These are phyloP conservation scores for Drepanosiphum platanoidis DNA, from an alignment of 2,888 invertebrate genomes.

Conservation along the genomic window DNA sequence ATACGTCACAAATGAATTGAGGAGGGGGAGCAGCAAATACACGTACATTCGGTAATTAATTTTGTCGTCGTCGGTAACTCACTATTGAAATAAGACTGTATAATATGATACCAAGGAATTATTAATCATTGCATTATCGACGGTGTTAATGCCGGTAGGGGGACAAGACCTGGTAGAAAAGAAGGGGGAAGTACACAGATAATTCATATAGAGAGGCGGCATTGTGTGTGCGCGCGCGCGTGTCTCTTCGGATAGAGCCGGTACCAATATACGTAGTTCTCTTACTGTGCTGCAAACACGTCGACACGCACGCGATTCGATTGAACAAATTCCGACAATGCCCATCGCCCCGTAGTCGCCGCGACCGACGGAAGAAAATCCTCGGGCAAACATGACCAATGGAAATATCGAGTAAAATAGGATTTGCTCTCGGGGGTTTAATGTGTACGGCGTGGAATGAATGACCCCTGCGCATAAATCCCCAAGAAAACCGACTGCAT, in stretches of 20 bases:
- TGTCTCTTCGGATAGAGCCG: not conserved
- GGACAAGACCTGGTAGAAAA: not conserved
- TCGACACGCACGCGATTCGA: slow-evolving; percentile 27
- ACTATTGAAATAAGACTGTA: not conserved
- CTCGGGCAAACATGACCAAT: slow-evolving; percentile 17
- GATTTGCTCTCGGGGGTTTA: not conserved
- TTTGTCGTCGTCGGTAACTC: not conserved
- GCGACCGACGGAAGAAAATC: not conserved
- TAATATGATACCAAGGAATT: not conserved
- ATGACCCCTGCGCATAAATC: not conserved
- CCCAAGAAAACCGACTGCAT: not conserved
- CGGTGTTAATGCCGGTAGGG: not conserved
- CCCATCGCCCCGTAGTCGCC: not conserved
- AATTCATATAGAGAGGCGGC: not conserved
- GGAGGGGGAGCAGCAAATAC: not conserved
- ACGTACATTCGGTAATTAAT: too few relatives aligned
- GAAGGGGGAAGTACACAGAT: not conserved
- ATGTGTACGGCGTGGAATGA: not conserved
- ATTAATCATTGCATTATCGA: slow-evolving; percentile 29
- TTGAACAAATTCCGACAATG: slow-evolving; percentile 23
- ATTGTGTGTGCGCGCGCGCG: not conserved
- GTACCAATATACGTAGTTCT: too few relatives aligned
- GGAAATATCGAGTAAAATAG: slow-evolving; percentile 24
- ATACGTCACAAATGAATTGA: not conserved
- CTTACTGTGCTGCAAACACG: not conserved